These are phyloP conservation scores for Heliconius hermathena DNA, from an alignment of 1,140 invertebrate species.

Conservation along the genomic window DNA sequence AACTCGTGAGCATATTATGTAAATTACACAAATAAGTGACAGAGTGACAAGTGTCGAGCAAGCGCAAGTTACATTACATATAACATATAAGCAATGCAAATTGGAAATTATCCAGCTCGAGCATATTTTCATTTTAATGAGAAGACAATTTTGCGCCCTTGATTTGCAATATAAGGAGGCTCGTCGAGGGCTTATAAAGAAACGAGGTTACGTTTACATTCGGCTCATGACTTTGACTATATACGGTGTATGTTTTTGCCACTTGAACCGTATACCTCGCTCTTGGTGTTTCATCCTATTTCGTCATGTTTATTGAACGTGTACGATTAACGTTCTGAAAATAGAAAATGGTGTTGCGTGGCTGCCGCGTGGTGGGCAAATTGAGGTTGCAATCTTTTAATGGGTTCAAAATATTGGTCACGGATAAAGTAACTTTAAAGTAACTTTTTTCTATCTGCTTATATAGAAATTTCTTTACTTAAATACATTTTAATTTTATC, in stretches of 20 bases:
- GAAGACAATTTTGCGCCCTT: conserved; percentile 61
- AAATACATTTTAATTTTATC: no score
- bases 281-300: conserved; percentile 31
- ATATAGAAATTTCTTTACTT: neutral
- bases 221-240: conserved; percentile 54
- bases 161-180: conserved; percentile 54
- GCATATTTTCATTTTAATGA: conserved; percentile 43
- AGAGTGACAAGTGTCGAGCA: neutral
- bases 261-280: conserved; percentile 24
- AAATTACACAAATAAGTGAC: neutral
- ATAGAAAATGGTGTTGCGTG: neutral
- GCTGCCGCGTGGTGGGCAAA: neutral
- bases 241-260: conserved; percentile 46
- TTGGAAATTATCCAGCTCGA: conserved; percentile 32
- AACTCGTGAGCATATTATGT: neutral
- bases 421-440: neutral
- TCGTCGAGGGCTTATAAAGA: conserved; percentile 59
- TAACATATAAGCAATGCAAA: neutral
- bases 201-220: conserved; percentile 62
- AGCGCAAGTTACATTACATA: neutral
- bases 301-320: conserved; percentile 20
- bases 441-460: neutral
- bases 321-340: conserved; percentile 15
- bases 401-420: neutral
- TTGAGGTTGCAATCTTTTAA: neutral